Percentiles rank a stretch among this genome's conserved stretches.
These are phyloP conservation scores for Lepidochrysops patricia DNA, from an alignment of 2,888 invertebrate species.

Conservation along the genomic window DNA sequence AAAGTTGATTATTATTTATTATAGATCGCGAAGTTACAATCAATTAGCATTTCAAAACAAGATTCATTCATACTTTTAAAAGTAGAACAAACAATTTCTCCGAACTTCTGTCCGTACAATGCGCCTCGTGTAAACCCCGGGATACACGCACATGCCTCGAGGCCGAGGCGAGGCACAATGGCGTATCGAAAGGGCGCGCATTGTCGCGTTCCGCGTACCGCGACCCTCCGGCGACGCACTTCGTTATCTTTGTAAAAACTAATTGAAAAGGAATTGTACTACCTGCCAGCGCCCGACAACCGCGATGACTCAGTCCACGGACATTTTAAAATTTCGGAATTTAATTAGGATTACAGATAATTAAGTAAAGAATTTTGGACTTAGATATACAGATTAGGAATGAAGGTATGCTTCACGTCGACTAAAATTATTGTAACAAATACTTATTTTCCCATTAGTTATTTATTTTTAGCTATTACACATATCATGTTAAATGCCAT, in stretches of 20 bases:
- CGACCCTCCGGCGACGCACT: not conserved
- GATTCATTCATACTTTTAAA: not conserved
- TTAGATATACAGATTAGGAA: too few relatives aligned
- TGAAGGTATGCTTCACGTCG: too few relatives aligned
- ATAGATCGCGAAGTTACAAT: not conserved
- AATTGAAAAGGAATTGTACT: constrained; percentile 8
- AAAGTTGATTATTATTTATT: not conserved
- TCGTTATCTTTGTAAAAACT: constrained; percentile 10
- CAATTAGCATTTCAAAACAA: constrained; percentile 1
- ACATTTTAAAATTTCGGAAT: not conserved
- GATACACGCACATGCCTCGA: constrained; percentile 18
- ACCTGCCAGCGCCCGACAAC: not conserved
- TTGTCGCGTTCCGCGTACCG: constrained; percentile 56
- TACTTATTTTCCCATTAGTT: too few relatives aligned
- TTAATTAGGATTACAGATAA: not conserved
- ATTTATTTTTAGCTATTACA: too few relatives aligned
- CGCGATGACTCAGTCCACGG: not conserved
- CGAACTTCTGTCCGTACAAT: not conserved
- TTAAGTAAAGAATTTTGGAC: not conserved
- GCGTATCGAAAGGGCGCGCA: constrained; percentile 25
- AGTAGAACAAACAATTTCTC: constrained; percentile 2
- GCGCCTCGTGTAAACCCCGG: constrained; percentile 15
- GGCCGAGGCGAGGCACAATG: constrained; percentile 31
- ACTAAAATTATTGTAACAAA: too few relatives aligned
- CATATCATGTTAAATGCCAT: too few relatives aligned